Conservation (phyloP, 2,888 invertebrate species). For the Hirtodrosophila trivittata region DNA sequence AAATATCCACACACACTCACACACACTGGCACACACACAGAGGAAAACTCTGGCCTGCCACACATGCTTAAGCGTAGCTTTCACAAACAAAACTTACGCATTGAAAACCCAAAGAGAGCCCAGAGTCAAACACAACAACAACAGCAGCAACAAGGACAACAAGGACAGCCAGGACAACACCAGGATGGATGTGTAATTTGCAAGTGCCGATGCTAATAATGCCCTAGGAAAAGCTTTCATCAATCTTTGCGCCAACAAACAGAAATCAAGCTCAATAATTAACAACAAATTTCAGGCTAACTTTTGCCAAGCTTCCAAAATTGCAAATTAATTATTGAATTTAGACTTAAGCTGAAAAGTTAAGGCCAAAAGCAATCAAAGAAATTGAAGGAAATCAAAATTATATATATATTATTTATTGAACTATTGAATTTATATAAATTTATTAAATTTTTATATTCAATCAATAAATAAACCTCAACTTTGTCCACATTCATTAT, state of each 20-base stretch:
- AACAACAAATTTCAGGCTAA: background rate
- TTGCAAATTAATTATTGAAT: too few species aligned
- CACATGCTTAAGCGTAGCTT: constrained; percentile 64
- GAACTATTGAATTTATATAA: too few species aligned
- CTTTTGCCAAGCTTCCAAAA: too few species aligned
- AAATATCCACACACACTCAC: constrained; percentile 21
- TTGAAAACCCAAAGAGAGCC: constrained; percentile 54
- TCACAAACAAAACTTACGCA: constrained; percentile 73
- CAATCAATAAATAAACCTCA: too few species aligned
- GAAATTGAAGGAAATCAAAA: too few species aligned
- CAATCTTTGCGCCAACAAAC: constrained; percentile 34
- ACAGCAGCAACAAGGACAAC: constrained; percentile 15
- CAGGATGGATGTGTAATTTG: constrained; percentile 26
- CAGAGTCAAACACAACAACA: constrained; percentile 35
- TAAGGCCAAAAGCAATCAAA: background rate
- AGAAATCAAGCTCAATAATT: constrained; percentile 16
- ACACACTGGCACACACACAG: constrained; percentile 16
- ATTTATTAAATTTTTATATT: too few species aligned
- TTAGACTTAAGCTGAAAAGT: too few species aligned
- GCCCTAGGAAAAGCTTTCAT: constrained; percentile 47
- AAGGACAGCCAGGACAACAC: constrained; percentile 2
- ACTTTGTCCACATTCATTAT: too few species aligned
- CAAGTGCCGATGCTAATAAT: constrained; percentile 44
- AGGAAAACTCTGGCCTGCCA: constrained; percentile 19
- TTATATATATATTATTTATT: too few species aligned